These are phyloP conservation scores for Maconellicoccus hirsutus DNA, from an alignment of 1,140 invertebrate species.

Conservation along the genomic window DNA sequence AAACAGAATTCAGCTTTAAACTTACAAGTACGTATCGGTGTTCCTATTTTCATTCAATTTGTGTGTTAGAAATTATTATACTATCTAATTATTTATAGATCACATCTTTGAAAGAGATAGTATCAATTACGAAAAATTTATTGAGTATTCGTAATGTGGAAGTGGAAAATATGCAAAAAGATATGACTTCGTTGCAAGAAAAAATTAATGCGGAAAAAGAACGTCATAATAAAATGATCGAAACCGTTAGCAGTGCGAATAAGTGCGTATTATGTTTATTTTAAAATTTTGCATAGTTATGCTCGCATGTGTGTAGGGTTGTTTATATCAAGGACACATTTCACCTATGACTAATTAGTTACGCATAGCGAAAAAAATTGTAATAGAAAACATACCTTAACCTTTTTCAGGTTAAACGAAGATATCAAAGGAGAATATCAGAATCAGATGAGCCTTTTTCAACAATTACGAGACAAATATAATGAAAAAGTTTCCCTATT, in stretches of 20 bases:
- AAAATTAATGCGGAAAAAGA: slow-evolving; percentile 56
- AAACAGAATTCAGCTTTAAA: slow-evolving; percentile 3
- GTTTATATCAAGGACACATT: too few relatives aligned
- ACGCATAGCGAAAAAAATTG: too few relatives aligned
- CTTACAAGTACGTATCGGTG: not conserved
- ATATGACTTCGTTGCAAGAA: slow-evolving; percentile 53
- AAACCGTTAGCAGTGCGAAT: slow-evolving; percentile 52
- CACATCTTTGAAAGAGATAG: slow-evolving; percentile 56
- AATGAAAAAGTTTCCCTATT: slow-evolving; percentile 38
- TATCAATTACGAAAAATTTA: slow-evolving; percentile 60
- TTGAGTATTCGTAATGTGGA: slow-evolving; percentile 62
- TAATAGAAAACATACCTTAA: not conserved
- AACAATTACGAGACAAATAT: slow-evolving; percentile 37
- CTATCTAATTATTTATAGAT: slow-evolving; percentile 24
- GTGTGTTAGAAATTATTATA: too few relatives aligned
- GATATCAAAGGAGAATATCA: slow-evolving; percentile 64
- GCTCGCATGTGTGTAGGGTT: too few relatives aligned
- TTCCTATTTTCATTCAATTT: too few relatives aligned
- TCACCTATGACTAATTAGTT: too few relatives aligned
- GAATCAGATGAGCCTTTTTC: slow-evolving; percentile 54
- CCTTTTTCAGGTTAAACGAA: slow-evolving; percentile 42
- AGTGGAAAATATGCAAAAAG: slow-evolving; percentile 56
- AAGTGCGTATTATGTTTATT: slow-evolving; percentile 23
- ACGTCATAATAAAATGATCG: slow-evolving; percentile 49
- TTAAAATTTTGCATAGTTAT: not conserved